Percentiles rank a stretch among this genome's conserved stretches.
Evolutionary conservation across 2,113 vertebrate species (phyloP).

Genomic region (Chamaea fasciata): DNA sequence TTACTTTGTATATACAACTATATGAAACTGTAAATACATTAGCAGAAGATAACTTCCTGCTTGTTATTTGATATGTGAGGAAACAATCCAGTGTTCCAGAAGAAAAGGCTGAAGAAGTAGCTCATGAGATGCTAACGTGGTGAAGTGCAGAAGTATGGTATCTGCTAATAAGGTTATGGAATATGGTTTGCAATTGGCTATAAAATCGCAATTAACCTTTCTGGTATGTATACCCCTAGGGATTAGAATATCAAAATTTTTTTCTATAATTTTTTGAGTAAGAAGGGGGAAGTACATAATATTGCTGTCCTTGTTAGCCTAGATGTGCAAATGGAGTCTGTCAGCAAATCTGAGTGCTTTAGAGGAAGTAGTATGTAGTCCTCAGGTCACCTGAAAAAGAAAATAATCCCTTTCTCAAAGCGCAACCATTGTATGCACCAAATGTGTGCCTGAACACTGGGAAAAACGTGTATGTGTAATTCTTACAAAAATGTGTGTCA

Average conservation of each 20-base stretch:
- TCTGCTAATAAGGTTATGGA: not conserved
- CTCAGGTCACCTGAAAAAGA: not conserved
- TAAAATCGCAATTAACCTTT: slow-evolving; percentile 5
- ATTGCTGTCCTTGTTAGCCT: not conserved
- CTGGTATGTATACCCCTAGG: not conserved
- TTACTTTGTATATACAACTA: not conserved
- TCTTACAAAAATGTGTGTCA: rapidly evolving
- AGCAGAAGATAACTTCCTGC: not conserved
- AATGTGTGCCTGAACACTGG: not conserved
- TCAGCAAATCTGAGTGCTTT: not conserved
- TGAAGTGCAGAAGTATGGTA: not conserved
- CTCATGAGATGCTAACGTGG: not conserved
- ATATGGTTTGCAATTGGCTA: not conserved
- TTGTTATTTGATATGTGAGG: not conserved
- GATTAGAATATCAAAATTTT: not conserved
- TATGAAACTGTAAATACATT: not conserved
- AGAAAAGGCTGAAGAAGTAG: not conserved
- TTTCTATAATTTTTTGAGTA: not conserved
- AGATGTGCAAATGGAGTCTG: not conserved
- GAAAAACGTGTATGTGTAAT: rapidly evolving
- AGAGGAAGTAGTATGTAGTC: not conserved
- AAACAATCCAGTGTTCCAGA: not conserved
- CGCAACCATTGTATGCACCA: not conserved
- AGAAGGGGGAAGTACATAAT: not conserved
- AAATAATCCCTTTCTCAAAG: not conserved